A percentile compares a stretch with the other conserved stretches of the same genome.
Conservation (phyloP, 1,140 invertebrate species). For the Brachionus koreanus region DNA sequence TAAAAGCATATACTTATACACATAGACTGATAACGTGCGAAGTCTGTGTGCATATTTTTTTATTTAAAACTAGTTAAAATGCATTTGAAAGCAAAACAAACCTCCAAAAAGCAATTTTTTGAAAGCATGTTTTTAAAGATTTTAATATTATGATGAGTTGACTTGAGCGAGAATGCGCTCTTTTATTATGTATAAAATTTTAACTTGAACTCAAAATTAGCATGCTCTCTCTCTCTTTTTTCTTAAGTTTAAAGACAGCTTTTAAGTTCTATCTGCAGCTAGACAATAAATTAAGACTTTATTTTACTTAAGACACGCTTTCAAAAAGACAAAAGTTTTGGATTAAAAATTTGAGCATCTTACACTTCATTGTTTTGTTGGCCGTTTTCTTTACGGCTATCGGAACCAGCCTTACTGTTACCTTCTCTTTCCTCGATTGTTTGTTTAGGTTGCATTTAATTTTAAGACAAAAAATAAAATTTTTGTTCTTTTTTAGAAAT, state of each 20-base stretch:
- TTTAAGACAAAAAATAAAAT: background rate
- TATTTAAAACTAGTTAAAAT: background rate
- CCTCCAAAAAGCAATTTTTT: background rate
- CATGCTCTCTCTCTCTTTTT: background rate
- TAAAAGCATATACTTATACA: slow-evolving; percentile 16
- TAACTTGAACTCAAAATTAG: slow-evolving; percentile 19
- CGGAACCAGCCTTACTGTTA: background rate
- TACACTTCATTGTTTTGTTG: background rate
- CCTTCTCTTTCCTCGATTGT: background rate
- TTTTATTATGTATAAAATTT: slow-evolving; percentile 31
- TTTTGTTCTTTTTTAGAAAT: background rate
- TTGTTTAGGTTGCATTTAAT: slow-evolving; percentile 34
- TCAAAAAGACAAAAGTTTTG: background rate
- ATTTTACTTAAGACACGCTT: background rate
- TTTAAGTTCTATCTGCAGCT: background rate
- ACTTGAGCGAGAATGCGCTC: background rate
- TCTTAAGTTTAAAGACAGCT: background rate
- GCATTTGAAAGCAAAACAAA: background rate
- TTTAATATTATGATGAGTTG: background rate
- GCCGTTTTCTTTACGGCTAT: background rate
- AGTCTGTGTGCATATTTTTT: background rate
- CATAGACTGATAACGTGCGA: background rate
- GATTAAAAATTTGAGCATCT: background rate
- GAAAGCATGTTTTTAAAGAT: slow-evolving; percentile 4
- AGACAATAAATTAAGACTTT: background rate